Percentiles rank a stretch among this genome's conserved stretches.
Conservation (phyloP, 2,888 invertebrate genomes). For the Thumatha senex region DNA sequence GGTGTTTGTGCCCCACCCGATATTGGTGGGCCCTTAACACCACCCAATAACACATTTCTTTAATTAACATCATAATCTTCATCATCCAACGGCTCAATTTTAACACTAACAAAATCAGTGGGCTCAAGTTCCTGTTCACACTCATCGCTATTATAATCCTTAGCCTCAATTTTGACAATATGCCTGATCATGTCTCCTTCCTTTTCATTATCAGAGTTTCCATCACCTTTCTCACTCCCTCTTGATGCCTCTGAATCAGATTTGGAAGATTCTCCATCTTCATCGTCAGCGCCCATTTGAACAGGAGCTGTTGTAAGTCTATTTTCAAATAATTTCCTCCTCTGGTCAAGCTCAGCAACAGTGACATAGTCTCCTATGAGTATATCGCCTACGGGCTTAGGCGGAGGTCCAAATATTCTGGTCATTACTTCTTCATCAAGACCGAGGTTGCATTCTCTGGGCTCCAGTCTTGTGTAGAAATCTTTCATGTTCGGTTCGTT, state of each 20-base stretch:
- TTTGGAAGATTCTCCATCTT: conserved; percentile 5
- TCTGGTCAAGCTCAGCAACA: conserved; percentile 31
- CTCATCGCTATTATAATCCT: conserved; percentile 28
- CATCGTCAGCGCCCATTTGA: not conserved
- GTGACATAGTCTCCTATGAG: conserved; percentile 56
- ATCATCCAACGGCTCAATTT: conserved; percentile 67
- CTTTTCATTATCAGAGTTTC: conserved; percentile 15
- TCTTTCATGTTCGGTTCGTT: conserved; percentile 51
- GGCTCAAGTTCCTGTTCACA: conserved; percentile 58
- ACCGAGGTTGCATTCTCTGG: conserved; percentile 64
- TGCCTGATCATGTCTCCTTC: conserved; percentile 13
- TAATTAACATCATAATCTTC: conserved; percentile 18
- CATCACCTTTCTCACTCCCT: conserved; percentile 12
- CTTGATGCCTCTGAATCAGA: conserved; percentile 18
- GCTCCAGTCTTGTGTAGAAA: conserved; percentile 63
- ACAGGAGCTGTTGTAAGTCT: not conserved
- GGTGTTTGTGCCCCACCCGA: no score
- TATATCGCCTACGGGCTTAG: conserved; percentile 49
- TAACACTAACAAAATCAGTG: conserved; percentile 74
- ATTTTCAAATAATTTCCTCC: not conserved
- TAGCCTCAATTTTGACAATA: conserved; percentile 27
- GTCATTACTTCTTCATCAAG: conserved; percentile 66
- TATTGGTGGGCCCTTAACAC: no score
- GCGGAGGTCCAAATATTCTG: conserved; percentile 66
- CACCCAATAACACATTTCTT: no score